Percentiles rank a stretch among this genome's conserved stretches.
Evolutionary conservation across 2,113 vertebrate species (phyloP).

Genomic region (Ageneiosus marmoratus): DNA sequence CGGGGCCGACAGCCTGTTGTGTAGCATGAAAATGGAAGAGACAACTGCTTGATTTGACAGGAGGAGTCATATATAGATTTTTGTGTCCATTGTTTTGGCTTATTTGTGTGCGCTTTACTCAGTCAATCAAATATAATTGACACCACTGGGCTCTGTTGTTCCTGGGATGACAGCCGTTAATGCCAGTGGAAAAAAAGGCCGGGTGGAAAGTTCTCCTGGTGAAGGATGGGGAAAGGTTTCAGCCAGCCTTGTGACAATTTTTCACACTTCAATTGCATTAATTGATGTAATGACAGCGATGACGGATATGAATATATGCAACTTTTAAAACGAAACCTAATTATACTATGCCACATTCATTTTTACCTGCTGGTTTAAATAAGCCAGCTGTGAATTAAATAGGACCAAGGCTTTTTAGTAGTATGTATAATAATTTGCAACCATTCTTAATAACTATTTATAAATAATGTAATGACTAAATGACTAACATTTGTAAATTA

Average conservation of each 20-base stretch:
- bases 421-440: neutral
- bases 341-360: conserved; percentile 63
- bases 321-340: conserved; percentile 74
- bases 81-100: conserved; percentile 99
- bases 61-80: conserved; percentile 99
- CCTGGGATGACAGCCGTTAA: conserved; percentile 95
- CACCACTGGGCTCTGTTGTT: conserved; percentile 97
- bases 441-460: neutral
- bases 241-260: conserved; percentile 77
- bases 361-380: neutral
- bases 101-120: conserved; percentile 99
- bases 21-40: conserved; percentile 88
- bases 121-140: conserved; percentile 99
- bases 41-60: conserved; percentile 90
- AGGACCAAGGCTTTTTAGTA: neutral
- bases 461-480: conserved; percentile 6
- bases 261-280: conserved; percentile 89
- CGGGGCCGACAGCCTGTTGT: conserved; percentile 79
- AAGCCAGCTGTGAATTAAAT: neutral
- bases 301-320: conserved; percentile 93
- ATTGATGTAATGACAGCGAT: conserved; percentile 91
- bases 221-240: conserved; percentile 84
- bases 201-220: conserved; percentile 81
- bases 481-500: neutral
- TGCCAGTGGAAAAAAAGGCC: conserved; percentile 76